Base-by-base conservation (phyloP, 35 echinoderm and acorn worm genomes). In the Ophioderma brevispina region DNA sequence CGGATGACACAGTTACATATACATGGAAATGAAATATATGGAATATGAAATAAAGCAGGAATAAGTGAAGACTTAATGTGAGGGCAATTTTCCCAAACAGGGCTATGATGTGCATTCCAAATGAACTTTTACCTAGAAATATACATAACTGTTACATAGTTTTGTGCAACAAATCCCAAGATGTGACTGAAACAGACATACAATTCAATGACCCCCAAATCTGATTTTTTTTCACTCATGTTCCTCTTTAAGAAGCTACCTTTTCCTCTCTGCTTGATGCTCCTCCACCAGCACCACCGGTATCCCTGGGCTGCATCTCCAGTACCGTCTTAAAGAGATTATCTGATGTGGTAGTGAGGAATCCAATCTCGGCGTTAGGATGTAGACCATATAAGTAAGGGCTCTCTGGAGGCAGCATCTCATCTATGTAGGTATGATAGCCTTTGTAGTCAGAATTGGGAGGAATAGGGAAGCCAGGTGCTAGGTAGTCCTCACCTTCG, bases 311-410 rank as follows among this genome's bases (percentile, higher is more conserved):
- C 84, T 99, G 97, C 91, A 99, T 94, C 91, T 99, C 97, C 79
- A 99, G 76, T 32, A 99, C 97, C 1, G 88, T 93, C 93, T 93
- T 95, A 85, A 99, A 99, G 87, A 99, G 89, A 18, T 99, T 99
- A 85, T 99, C 97, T 0, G 97, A 99, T 13, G 94, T 92, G 40
- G 97, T 95, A 0, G 97, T 99, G 34, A 99, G 87, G 97, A 99
- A 99, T 28, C 93, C 97, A 37, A 99, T 99, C 83, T 99, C 97
- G 64, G 97, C 97, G 81, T 99, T 99, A 75, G 97, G 97, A 88
- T 99, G 97, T 19, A 99, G 84, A 31, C 97, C 97, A 41, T 99
- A 99, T 23, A 99, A 85, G 88, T 99, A 99, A 33, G 97, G 97
- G 91, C 93, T 99, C 79, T 99, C 97, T 23, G 93, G 93, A 0